phyloP scores from a whole-genome alignment of 2,113 vertebrate species.

The Melanotaenia duboulayi region DNA sequence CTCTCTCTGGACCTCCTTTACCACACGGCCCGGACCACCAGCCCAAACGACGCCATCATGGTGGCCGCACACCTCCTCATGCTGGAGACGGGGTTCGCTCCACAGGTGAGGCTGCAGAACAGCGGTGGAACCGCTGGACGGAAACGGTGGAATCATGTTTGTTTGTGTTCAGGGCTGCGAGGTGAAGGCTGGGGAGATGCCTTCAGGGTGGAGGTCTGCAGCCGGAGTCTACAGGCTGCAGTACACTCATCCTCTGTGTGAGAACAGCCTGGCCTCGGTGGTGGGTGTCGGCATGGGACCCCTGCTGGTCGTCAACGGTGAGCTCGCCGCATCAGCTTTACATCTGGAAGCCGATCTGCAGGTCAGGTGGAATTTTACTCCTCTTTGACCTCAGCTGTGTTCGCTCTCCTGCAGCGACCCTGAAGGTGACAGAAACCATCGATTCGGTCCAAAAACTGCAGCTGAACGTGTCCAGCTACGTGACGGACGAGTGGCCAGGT shows the following conservation, averaged over 20 bases:
- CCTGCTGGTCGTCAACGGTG: conserved; percentile 89
- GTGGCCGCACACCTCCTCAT: conserved; percentile 90
- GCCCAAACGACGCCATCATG: conserved; percentile 85
- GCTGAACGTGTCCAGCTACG: conserved; percentile 84
- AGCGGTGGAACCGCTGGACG: too few relatives aligned
- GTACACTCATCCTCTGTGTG: conserved; percentile 90
- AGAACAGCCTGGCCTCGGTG: conserved; percentile 82
- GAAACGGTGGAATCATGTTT: too few relatives aligned
- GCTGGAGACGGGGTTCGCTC: conserved; percentile 91
- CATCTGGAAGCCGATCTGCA: too few relatives aligned
- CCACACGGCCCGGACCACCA: conserved; percentile 77
- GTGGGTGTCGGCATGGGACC: conserved; percentile 89
- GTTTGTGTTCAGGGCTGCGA: conserved; percentile 55
- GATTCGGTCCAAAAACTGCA: conserved; percentile 85
- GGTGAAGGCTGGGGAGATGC: conserved; percentile 83
- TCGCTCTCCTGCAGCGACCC: conserved; percentile 79
- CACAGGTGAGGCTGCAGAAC: conserved; percentile 82
- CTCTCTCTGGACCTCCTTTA: conserved; percentile 89
- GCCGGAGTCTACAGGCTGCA: conserved; percentile 85
- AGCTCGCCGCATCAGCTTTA: neutral
- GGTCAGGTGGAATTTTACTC: too few relatives aligned
- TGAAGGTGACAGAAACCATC: conserved; percentile 85
- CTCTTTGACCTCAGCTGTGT: neutral
- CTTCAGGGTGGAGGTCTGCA: conserved; percentile 85
- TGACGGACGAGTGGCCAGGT: conserved; percentile 85